Evolutionary conservation across 2,888 invertebrate genomes (phyloP), one percentile per base, ranked within the genome.

Genomic region (Elegia similella): DNA sequence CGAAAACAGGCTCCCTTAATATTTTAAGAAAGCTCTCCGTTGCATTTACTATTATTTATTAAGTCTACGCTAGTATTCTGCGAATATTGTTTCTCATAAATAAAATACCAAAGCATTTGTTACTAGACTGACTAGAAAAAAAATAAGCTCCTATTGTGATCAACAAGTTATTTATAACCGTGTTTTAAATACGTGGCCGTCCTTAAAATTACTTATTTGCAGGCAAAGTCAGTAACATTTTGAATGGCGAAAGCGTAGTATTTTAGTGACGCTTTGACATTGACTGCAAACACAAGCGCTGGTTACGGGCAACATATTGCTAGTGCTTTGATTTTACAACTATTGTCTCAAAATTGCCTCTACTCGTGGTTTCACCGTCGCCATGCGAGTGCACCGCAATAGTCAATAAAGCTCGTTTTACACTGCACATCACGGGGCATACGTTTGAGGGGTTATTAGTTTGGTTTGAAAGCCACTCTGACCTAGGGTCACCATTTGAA

Each of bases 361-460:
- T 44, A 55, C 44, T 32, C 16, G 32, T 44, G 42, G 54, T 30
- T 53, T 44, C 43, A n/a, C 29, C 44, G 46, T 52, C 15, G 44
- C 32, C 30, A n/a, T 7, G 54, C 23, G 23, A 29, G 43, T 8
- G 30, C 47, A 48, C 44, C 44, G 44, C 44, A 55, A 56, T 42
- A 50, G 56, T 48, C 48, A 34, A 46, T 55, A 55, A 56, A 48
- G 56, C 55, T 56, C 29, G 48, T 56, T 55, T 48, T 56, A 56
- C 42, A 42, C 48, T 44, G 44, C 32, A 16, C 56, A 42, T 29
- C 48, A 56, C 23, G n/a, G 44, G 34, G 55, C 55, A 10, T 47
- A 29, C 46, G 47, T 55, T 56, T 50, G 42, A 56, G 47, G 46
- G 42, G 55, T 59, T 55, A 59, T 59, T 56, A 56, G 59, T 57